Base-by-base conservation (phyloP, 2,888 invertebrate species). In the Brachyptera putata region DNA sequence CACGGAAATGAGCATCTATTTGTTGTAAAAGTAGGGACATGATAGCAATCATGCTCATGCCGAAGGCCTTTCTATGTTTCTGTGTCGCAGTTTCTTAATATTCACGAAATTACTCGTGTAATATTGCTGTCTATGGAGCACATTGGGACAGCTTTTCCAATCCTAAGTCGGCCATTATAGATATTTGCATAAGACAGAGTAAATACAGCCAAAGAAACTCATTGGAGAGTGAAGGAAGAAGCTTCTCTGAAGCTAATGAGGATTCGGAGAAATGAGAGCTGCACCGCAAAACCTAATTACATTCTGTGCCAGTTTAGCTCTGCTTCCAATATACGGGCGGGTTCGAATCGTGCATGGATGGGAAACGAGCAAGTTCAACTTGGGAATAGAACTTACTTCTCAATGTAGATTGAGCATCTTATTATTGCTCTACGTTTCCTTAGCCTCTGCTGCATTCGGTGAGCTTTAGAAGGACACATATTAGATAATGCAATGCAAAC, bases 191-290 rank as follows among this genome's bases (percentile, higher is more conserved):
- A 25, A 7, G n/a, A 13, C 49, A 13, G 30, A 50, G 49, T 50
- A 50, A 50, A 50, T 50, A 50, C 26, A 30, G 26, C 49, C 26
- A 26, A 24, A 50, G 26, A 26, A 50, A 50, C 14, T 50, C 49
- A 26, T 50, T 16, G 49, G 49, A 26, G 49, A 50, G 49, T n/a
- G n/a, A n/a, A n/a, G n/a, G n/a, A n/a, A n/a, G n/a, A n/a, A n/a
- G n/a, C n/a, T n/a, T n/a, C n/a, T n/a, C n/a, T 43, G 43, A 53
- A 14, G 34, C 53, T 53, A 53, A 53, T 53, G 53, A 53, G 53
- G 36, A 53, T 4, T 36, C 53, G 34, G 13, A n/a, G 36, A 53
- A 53, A 53, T 14, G 39, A 9, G 16, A 39, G 43, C 14, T 5
- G 43, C 21, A 43, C 36, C 53, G 9, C 53, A 34, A 49, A 34